Evolutionary conservation across 2,888 invertebrate genomes (phyloP), one percentile per base, ranked within the genome.

Genomic region (Phengaris arion): DNA sequence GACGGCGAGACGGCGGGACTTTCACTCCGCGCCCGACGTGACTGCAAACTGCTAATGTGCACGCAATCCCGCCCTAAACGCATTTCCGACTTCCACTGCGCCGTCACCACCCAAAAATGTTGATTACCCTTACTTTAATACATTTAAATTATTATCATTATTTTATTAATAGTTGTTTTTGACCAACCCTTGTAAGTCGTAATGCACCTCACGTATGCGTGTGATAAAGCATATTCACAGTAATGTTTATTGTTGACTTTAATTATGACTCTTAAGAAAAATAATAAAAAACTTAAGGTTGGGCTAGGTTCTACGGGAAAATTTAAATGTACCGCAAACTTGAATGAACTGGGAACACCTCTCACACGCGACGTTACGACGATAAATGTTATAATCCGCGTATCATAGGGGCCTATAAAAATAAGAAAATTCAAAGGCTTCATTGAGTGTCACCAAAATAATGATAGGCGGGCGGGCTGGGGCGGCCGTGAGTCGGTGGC

Each of bases 401-500:
- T 22, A 64, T 64, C 10, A 12, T 9, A 35, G 4, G 35, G 2
- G 35, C 5, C 22, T 52, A 13, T 59, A 70, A 75, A 78, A 79
- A 78, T 77, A 81, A 22, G 80, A 81, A 12, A 78, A 79, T 79
- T 79, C 35, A 77, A 78, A 81, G 80, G 78, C 84, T 85, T 88
- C 86, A 86, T 85, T 85, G 86, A 85, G 85, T 84, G 87, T 88
- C 85, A 86, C 88, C 88, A 87, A 91, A 91, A 91, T 88, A 89
- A 85, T 88, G 80, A 84, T 81, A 83, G 83, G 81, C 83, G 80
- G 80, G 80, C 82, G 85, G 82, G 83, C 35, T 35, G 80, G 83
- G 80, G 83, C 92, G 89, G 89, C 89, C 91, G 89, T 89, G 89
- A 89, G 90, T 68, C 91, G 91, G 90, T 94, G 94, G 94, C 94